Evolutionary conservation across 2,888 invertebrate genomes (phyloP).

Genomic region (Odontomyia ornata): DNA sequence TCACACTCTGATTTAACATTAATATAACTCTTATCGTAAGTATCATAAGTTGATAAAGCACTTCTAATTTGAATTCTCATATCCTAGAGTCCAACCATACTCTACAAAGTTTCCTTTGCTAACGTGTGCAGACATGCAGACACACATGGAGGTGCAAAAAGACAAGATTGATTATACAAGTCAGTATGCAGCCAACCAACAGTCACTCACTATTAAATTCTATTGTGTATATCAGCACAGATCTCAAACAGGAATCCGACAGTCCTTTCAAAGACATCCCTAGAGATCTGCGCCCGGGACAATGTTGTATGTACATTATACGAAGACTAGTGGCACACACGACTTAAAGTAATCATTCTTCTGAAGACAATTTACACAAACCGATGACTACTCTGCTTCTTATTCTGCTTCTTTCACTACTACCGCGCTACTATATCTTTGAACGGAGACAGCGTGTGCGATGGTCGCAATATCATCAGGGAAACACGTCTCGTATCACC

Average conservation of each 20-base stretch:
- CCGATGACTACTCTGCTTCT: constrained; percentile 38
- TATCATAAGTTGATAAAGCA: constrained; percentile 23
- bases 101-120: not conserved
- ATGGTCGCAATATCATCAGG: constrained; percentile 35
- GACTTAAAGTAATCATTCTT: constrained; percentile 43
- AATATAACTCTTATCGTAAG: constrained; percentile 11
- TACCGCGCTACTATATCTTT: not conserved
- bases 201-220: constrained; percentile 43
- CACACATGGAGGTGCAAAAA: constrained; percentile 37
- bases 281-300: constrained; percentile 1
- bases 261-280: constrained; percentile 40
- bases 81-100: not conserved
- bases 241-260: constrained; percentile 29
- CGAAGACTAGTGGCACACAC: constrained; percentile 40
- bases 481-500: constrained; percentile 24
- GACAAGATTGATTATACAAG: constrained; percentile 43
- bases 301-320: not conserved
- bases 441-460: not conserved
- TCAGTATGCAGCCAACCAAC: constrained; percentile 34
- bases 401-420: not conserved
- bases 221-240: constrained; percentile 42
- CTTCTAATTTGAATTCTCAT: constrained; percentile 31
- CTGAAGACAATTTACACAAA: constrained; percentile 43
- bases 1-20: not conserved
- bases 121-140: not conserved